Percentiles rank a stretch among this genome's conserved stretches.
Evolutionary conservation across 2,888 invertebrate genomes (phyloP).

Genomic region (Acanthosepion lycidas): DNA sequence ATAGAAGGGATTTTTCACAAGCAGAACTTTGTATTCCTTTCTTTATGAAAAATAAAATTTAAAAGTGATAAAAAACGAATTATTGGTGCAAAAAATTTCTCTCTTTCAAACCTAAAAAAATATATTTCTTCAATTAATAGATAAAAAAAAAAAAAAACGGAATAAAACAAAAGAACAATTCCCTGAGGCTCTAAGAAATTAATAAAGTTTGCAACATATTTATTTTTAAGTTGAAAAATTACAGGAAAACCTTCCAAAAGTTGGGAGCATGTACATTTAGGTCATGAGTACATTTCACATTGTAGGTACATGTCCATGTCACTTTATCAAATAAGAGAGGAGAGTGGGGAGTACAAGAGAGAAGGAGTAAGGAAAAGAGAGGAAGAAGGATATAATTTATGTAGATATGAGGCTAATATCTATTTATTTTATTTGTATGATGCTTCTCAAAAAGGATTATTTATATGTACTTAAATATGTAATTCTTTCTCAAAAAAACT

Average conservation of each 20-base stretch:
- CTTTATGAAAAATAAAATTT: not conserved
- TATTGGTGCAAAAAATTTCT: not conserved
- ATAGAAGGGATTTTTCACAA: too few relatives aligned
- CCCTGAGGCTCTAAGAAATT: not conserved
- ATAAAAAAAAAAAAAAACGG: not conserved
- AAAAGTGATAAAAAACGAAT: not conserved
- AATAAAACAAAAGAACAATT: not conserved
- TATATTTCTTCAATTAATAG: not conserved
- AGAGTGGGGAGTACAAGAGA: not conserved
- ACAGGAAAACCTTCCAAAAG: not conserved
- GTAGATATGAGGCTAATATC: not conserved
- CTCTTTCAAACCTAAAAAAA: too few relatives aligned
- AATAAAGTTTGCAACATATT: not conserved
- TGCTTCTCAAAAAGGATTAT: not conserved
- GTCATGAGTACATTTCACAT: not conserved
- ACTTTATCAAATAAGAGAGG: not conserved
- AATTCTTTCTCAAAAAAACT: not conserved
- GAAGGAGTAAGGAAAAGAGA: not conserved
- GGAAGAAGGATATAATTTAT: not conserved
- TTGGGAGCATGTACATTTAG: not conserved
- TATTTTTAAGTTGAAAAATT: not conserved
- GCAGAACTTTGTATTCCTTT: not conserved
- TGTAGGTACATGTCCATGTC: not conserved
- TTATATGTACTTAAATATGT: not conserved
- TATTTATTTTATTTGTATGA: not conserved